phyloP scores from a whole-genome alignment of 2,888 invertebrate genomes.

The Andrena bucephala region DNA sequence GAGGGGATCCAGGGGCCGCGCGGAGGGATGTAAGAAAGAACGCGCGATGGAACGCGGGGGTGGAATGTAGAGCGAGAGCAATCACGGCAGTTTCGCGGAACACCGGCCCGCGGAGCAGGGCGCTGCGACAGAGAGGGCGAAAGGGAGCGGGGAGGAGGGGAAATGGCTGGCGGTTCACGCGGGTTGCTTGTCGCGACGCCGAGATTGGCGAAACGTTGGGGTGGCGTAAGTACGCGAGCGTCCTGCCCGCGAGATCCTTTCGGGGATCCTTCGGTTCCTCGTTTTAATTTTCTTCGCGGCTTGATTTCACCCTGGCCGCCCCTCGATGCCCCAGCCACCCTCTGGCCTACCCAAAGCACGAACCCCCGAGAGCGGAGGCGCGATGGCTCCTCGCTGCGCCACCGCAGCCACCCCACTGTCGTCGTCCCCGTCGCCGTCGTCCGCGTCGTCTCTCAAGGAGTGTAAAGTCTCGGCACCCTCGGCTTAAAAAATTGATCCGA shows the following conservation, averaged over 20 bases:
- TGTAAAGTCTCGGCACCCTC: constrained; percentile 84
- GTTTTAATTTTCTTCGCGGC: constrained; percentile 85
- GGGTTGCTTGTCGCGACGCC: constrained; percentile 32
- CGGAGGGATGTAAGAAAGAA: constrained; percentile 21
- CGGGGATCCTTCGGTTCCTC: constrained; percentile 80
- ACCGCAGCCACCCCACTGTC: constrained; percentile 44
- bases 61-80: constrained; percentile 51
- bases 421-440: constrained; percentile 49
- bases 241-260: constrained; percentile 69
- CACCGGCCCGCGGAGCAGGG: constrained; percentile 27
- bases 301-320: constrained; percentile 80
- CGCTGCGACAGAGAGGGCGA: constrained; percentile 8
- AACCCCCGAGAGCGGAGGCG: constrained; percentile 56
- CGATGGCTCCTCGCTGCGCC: constrained; percentile 49
- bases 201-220: constrained; percentile 58
- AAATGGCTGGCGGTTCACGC: constrained; percentile 12
- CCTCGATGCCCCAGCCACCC: constrained; percentile 30
- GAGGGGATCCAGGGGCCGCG: constrained; percentile 32
- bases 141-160: constrained; percentile 23
- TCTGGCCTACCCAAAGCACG: constrained; percentile 34
- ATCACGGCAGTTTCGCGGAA: constrained; percentile 53
- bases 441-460: constrained; percentile 79
- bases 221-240: constrained; percentile 60
- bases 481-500: constrained; percentile 85
- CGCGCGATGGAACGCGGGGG: background rate